Base-by-base conservation (phyloP, 1,140 invertebrate species). In the Frieseomelitta varia region DNA sequence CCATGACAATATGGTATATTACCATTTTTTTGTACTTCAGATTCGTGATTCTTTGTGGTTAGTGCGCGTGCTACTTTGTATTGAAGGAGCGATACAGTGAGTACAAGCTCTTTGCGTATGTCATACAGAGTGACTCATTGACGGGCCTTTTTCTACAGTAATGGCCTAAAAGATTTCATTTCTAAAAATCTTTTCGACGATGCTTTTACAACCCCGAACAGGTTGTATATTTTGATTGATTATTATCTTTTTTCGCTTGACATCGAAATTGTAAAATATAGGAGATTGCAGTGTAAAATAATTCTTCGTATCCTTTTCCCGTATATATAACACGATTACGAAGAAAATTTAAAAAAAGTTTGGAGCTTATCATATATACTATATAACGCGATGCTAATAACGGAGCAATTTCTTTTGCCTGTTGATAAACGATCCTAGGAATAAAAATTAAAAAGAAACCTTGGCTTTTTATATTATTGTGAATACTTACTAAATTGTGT, bases 111-210 rank as follows among this genome's bases (percentile, higher is more conserved):
- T 67, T 53, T 51, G 27, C 19, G 21, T 39, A 51, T 55, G 51
- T 55, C 51, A n/a, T 14, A 53, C 21, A 53, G 17, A 67, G 21
- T 68, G 51, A 79, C 19, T 79, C 77, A 79, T n/a, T 51, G 51
- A 17, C 1, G 8, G 15, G 34, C 39, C 39, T 19, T 27, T 79
- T 67, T 79, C 68, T 68, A 55, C 51, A 2, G 27, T n/a, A 1
- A 77, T 24, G 4, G 21, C 10, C 12, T 53, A 30, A 68, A 67
- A 27, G 27, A 30, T 68, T 78, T 67, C 8, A 21, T 0, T 51
- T 12, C 34, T 68, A 14, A 34, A n/a, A 65, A 24, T 2, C 12
- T 68, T 27, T 58, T 10, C 24, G 1, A 8, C 30, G 14, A 17
- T 30, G 24, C 12, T 61, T 19, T 39, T 19, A 11, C 34, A 11